Conservation (phyloP, 2,113 vertebrate species). For the Melanerpes aurifrons region DNA sequence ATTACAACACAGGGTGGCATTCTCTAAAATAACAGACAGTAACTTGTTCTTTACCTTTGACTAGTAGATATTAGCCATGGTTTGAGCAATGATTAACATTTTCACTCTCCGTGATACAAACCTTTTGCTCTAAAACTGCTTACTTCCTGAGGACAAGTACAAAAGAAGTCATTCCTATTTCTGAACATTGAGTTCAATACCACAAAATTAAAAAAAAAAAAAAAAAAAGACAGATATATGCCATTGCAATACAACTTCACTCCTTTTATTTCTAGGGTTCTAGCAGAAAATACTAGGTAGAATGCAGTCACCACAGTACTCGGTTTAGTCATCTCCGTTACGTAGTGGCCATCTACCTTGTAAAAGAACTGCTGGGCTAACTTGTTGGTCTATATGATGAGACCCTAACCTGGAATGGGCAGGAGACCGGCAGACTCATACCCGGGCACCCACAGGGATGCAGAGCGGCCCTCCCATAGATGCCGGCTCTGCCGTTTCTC, state of each 20-base stretch:
- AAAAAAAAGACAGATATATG: background rate
- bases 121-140: background rate
- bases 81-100: background rate
- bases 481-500: background rate
- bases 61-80: background rate
- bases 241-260: background rate
- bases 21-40: background rate
- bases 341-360: background rate
- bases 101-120: background rate
- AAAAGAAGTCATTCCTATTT: background rate
- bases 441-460: background rate
- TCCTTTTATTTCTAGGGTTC: background rate
- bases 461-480: background rate
- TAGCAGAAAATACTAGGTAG: background rate
- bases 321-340: fast-evolving
- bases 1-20: constrained; percentile 48
- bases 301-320: background rate
- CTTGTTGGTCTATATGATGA: background rate
- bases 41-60: background rate
- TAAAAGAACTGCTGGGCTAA: background rate
- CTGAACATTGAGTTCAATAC: background rate
- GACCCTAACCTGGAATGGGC: background rate
- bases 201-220: background rate
- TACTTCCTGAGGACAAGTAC: background rate
- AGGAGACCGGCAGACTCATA: background rate